These are phyloP conservation scores for Hylomyscus alleni DNA, from an alignment of 2,797 vertebrate species.

Conservation along the genomic window DNA sequence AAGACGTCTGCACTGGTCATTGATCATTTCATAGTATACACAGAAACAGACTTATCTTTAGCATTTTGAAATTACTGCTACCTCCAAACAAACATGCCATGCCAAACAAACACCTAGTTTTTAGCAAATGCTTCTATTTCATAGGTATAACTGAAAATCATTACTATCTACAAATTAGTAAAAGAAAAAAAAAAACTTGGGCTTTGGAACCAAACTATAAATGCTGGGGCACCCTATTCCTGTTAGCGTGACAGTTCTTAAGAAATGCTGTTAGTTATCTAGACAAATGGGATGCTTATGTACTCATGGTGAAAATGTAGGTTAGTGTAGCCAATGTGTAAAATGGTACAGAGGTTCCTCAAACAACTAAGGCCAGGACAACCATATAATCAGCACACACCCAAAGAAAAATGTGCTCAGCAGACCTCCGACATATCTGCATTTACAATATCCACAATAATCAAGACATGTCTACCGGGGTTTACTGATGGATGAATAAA, in stretches of 20 bases:
- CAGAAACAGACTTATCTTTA: slow-evolving; percentile 51
- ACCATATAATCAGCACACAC: neutral
- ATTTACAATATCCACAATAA: neutral
- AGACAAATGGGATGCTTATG: neutral
- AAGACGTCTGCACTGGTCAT: neutral
- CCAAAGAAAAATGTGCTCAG: neutral
- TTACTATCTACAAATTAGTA: neutral
- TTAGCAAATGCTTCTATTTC: slow-evolving; percentile 27
- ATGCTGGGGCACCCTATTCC: neutral
- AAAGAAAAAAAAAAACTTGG: slow-evolving; percentile 47
- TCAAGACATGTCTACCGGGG: neutral
- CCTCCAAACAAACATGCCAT: neutral
- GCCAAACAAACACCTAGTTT: neutral
- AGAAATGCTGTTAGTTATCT: neutral
- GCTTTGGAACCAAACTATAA: slow-evolving; percentile 12
- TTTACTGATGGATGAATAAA: neutral
- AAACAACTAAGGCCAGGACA: neutral
- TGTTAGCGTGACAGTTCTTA: neutral
- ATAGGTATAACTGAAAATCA: neutral
- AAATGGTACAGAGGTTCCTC: neutral
- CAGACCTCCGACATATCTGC: neutral
- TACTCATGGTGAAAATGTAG: neutral
- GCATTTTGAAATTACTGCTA: slow-evolving; percentile 49
- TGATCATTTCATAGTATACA: neutral
- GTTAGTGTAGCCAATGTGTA: neutral